Evolutionary conservation across 2,797 vertebrate genomes (phyloP).

Genomic region (Cetoscarus ocellatus): DNA sequence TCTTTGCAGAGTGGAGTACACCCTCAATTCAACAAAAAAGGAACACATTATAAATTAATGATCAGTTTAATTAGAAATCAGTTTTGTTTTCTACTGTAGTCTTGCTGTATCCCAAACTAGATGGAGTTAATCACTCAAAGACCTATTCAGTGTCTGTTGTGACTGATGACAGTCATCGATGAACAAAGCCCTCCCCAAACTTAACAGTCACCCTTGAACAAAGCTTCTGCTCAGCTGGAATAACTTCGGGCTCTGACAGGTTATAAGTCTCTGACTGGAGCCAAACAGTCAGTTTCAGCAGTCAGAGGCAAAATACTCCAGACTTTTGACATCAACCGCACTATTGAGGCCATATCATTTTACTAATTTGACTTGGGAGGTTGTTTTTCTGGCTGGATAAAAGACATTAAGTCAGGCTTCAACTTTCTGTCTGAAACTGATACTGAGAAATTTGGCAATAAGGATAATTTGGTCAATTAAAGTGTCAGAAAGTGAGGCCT

Average conservation of each 20-base stretch:
- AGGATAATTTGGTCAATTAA: slow-evolving; percentile 5
- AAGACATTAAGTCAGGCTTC: slow-evolving; percentile 1
- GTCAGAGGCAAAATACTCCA: slow-evolving; percentile 45
- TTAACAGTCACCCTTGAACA: slow-evolving; percentile 60
- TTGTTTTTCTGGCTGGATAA: background rate
- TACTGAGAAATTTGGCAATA: background rate
- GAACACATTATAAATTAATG: too few species aligned
- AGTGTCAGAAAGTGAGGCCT: slow-evolving; percentile 4
- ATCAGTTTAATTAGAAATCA: too few species aligned
- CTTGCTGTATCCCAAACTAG: background rate
- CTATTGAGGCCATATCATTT: slow-evolving; percentile 33
- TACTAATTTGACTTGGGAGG: slow-evolving; percentile 22
- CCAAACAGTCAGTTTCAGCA: slow-evolving; percentile 58
- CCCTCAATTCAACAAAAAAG: too few species aligned
- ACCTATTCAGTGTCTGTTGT: slow-evolving; percentile 49
- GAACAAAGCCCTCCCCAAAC: slow-evolving; percentile 40
- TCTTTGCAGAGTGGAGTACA: too few species aligned
- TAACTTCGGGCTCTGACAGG: slow-evolving; percentile 62
- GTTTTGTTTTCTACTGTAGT: too few species aligned
- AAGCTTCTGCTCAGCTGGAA: slow-evolving; percentile 61
- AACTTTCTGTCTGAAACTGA: slow-evolving; percentile 23
- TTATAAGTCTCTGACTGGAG: slow-evolving; percentile 56
- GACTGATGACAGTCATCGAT: slow-evolving; percentile 60
- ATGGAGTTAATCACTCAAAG: slow-evolving; percentile 42
- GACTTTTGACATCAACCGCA: slow-evolving; percentile 48